phyloP scores from a whole-genome alignment of 2,113 vertebrate genomes.

The Ginglymostoma cirratum region DNA sequence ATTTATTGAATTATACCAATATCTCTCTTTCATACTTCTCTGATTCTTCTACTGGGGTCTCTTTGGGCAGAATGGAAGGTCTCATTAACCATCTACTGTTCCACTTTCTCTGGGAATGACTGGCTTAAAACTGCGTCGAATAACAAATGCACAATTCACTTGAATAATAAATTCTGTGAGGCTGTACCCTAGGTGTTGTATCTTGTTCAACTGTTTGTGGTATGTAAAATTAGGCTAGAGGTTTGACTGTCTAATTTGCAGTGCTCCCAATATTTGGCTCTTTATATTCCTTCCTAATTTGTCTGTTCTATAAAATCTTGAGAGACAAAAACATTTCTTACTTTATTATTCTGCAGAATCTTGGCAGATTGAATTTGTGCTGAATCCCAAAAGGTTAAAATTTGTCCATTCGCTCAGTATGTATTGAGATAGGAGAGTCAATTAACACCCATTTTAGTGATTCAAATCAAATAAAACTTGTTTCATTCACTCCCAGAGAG shows the following conservation, averaged over 20 bases:
- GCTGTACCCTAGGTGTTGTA: background rate
- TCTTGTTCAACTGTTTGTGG: background rate
- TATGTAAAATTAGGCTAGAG: background rate
- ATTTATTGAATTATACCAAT: background rate
- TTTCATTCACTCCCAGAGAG: no score
- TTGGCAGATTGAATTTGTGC: background rate
- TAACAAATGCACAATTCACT: background rate
- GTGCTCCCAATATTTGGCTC: background rate
- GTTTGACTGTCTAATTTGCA: background rate
- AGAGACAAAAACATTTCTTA: background rate
- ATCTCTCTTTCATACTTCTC: background rate
- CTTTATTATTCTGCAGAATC: background rate
- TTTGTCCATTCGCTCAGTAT: background rate
- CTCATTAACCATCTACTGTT: background rate
- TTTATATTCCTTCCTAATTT: background rate
- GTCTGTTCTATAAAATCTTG: background rate
- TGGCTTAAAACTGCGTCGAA: no score
- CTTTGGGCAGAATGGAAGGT: background rate
- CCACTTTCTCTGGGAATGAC: background rate
- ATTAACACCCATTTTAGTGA: no score
- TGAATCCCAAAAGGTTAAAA: background rate
- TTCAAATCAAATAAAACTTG: no score
- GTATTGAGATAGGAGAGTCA: no score
- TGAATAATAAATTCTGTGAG: background rate
- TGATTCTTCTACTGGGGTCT: background rate